Evolutionary conservation across 2,888 invertebrate species (phyloP), one percentile per base, ranked within the genome.

Genomic region (Clusia tigrina): DNA sequence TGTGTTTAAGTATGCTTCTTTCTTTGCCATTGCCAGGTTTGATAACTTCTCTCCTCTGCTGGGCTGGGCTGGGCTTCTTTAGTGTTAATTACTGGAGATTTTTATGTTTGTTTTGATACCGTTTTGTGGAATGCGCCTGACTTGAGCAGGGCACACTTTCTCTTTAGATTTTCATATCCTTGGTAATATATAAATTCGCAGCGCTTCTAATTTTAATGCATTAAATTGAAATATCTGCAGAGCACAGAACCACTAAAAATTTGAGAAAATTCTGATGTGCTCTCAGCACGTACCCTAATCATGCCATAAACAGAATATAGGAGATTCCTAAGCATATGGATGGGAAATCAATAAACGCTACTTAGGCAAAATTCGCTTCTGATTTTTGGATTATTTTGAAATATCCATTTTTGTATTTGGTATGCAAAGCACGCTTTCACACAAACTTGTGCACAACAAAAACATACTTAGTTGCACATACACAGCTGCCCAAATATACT

Each of bases 311-410:
- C 32, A 9, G 12, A 32, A n/a, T 42, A 42, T 3, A 12, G n/a
- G n/a, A 32, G 12, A 32, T 32, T 32, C 32, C 10, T 12, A n/a
- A 42, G 42, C n/a, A 42, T 42, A 12, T n/a, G 9, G 3, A 15
- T 32, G 32, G 10, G 66, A 67, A 71, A 68, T 69, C 71, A 71
- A 71, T 71, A 68, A 68, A 68, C 63, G 68, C 69, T 69, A 66
- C 69, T 71, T 69, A 69, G 61, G 57, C 66, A 66, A 66, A 71
- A 71, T 69, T 69, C 64, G 62, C 64, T 51, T 65, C 62, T 67
- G 67, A 68, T 71, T 66, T 69, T 61, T 42, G 53, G 62, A 60
- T 66, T 66, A 38, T 52, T 59, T 57, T n/a, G n/a, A n/a, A n/a
- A n/a, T n/a, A 23, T 62, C 52, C 46, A 38, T 54, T 42, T 32